Base-by-base conservation (phyloP, 2,113 vertebrate genomes). In the Trichomycterus rosablanca region DNA sequence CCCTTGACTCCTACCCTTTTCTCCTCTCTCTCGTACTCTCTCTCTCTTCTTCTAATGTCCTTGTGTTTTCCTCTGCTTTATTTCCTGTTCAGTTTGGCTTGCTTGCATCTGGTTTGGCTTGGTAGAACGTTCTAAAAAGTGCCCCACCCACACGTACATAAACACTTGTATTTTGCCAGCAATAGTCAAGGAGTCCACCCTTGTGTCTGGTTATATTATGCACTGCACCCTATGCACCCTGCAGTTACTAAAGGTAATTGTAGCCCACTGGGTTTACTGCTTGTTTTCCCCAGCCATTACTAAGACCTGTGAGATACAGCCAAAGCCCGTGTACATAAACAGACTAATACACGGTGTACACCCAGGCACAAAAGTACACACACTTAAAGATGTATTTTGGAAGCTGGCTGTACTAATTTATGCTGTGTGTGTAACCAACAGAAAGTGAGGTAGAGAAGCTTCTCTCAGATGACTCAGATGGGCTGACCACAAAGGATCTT, bases 401-500 rank as follows among this genome's bases (percentile, higher is more conserved):
- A 30, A 28, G 26, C 35, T 11, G 16, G 12, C 20, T 19, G 19
- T 59, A 22, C 15, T 62, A 50, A 69, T 15, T 56, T 26, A 5
- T 23, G 8, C 22, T 34, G 20, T 73, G 15, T 76, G 56, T 63
- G 24, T 71, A 74, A 69, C 35, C 16, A 40, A 53, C 74, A 94
- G 92, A 93, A 26, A 81, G 80, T 0, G 93, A 96, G 82, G 87
- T 86, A 26, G 91, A 93, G 76, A 86, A 87, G 70, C 88, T 97
- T 45, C 87, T 97, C 64, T 92, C 91, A 0, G 93, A 95, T 19
- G 90, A 92, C 48, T 77, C 71, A 0, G 93, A 97, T 35, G 91
- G 93, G 39, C 91, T 98, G 50, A 91, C 84, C 58, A 83, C 97
- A 26, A 77, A 92, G 71, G 96, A 99, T 80, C 88, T 99, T 72